phyloP scores from a whole-genome alignment of 92 coral and sea anemone genomes.

The Siderastrea siderea region DNA sequence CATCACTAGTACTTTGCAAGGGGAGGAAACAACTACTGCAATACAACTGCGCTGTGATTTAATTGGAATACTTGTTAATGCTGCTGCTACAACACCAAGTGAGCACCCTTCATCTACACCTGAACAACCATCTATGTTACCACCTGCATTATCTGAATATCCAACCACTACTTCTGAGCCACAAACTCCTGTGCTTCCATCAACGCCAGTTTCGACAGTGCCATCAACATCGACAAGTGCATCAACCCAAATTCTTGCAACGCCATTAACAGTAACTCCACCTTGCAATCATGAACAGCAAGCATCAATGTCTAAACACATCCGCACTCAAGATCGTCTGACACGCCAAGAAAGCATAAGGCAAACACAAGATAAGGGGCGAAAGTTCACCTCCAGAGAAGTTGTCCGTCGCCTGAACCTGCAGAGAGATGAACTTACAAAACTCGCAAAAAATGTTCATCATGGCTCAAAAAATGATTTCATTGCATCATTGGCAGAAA shows the following conservation, averaged over 20 bases:
- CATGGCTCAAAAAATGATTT: conserved; percentile 43
- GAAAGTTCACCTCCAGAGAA: conserved; percentile 12
- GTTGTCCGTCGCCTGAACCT: conserved; percentile 28
- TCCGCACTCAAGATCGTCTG: background rate
- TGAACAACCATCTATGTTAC: background rate
- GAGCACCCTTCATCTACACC: background rate
- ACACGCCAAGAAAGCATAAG: background rate
- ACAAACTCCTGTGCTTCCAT: background rate
- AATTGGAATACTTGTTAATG: conserved; percentile 1
- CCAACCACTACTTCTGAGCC: background rate
- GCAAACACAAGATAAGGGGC: background rate
- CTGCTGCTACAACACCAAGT: conserved; percentile 1
- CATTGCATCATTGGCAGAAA: conserved; percentile 20
- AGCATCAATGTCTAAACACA: background rate
- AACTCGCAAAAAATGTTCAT: conserved; percentile 38
- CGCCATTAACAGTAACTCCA: background rate
- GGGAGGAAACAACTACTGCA: conserved; percentile 10
- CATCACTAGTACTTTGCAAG: background rate
- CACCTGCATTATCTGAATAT: background rate
- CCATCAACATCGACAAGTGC: background rate
- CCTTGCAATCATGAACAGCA: background rate
- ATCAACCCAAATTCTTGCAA: background rate
- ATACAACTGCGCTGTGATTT: background rate
- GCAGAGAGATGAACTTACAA: conserved; percentile 21
- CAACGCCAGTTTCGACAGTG: background rate